Conservation (phyloP, 2,797 vertebrate species). For the Choloepus didactylus region DNA sequence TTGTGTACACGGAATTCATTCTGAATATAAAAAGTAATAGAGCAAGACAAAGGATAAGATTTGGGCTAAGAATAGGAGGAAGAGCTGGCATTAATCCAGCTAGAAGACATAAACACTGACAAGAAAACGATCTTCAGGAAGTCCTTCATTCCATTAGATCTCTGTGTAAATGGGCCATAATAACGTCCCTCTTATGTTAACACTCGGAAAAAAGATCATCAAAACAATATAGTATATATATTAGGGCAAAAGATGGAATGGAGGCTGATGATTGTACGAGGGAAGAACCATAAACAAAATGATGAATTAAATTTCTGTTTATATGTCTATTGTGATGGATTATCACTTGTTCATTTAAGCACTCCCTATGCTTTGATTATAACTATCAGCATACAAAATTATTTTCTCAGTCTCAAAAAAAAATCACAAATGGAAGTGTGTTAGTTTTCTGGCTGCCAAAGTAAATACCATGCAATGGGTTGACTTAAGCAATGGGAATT, state of each 20-base stretch:
- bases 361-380: background rate
- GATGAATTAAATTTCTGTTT: background rate
- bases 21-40: conserved; percentile 12
- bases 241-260: background rate
- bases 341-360: background rate
- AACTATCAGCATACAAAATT: background rate
- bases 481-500: too few relatives aligned
- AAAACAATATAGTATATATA: background rate
- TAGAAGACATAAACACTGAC: background rate
- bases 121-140: background rate
- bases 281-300: background rate
- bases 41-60: background rate
- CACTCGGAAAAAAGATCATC: background rate
- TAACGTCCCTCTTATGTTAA: background rate
- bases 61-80: background rate
- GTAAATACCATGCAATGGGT: too few relatives aligned
- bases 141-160: background rate
- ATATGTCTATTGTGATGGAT: background rate
- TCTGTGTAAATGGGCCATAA: background rate
- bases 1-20: background rate
- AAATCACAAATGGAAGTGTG: background rate
- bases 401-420: background rate
- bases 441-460: too few relatives aligned
- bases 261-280: background rate
- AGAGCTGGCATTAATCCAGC: background rate